These are phyloP conservation scores for Macrotus californicus DNA, from an alignment of 2,113 vertebrate genomes.

Conservation along the genomic window DNA sequence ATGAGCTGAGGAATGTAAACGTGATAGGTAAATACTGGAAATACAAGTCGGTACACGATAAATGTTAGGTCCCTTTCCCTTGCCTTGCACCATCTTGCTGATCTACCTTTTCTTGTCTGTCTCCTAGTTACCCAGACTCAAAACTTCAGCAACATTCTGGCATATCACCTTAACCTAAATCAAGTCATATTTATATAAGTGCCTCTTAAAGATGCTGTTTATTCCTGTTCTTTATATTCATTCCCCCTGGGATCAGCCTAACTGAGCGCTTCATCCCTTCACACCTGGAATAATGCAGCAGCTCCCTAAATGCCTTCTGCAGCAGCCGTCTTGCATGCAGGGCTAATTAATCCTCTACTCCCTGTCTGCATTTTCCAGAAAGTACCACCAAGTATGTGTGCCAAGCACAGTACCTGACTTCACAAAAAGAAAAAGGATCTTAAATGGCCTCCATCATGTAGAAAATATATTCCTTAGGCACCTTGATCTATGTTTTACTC, in stretches of 20 bases:
- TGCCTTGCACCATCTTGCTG: not conserved
- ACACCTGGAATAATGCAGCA: too few species aligned
- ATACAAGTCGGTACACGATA: not conserved
- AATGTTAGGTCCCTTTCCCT: not conserved
- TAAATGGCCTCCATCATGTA: not conserved
- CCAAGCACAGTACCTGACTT: not conserved
- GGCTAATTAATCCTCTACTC: not conserved
- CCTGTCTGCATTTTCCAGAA: not conserved
- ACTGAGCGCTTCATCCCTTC: not conserved
- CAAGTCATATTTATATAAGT: not conserved
- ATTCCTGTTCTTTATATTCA: not conserved
- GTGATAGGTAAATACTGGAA: not conserved
- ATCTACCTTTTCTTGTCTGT: not conserved
- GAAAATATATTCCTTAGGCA: not conserved
- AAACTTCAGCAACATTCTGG: not conserved
- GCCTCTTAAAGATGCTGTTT: not conserved
- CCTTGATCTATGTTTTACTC: not conserved
- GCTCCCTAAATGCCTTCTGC: not conserved
- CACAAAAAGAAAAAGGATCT: not conserved
- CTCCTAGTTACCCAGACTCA: not conserved
- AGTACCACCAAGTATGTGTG: fast-evolving
- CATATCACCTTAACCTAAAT: not conserved
- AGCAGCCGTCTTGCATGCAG: not conserved
- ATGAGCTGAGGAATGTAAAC: not conserved
- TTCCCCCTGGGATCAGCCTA: not conserved